Base-by-base conservation (phyloP, 2,797 vertebrate genomes). In the Melanotaenia parkinsoni region DNA sequence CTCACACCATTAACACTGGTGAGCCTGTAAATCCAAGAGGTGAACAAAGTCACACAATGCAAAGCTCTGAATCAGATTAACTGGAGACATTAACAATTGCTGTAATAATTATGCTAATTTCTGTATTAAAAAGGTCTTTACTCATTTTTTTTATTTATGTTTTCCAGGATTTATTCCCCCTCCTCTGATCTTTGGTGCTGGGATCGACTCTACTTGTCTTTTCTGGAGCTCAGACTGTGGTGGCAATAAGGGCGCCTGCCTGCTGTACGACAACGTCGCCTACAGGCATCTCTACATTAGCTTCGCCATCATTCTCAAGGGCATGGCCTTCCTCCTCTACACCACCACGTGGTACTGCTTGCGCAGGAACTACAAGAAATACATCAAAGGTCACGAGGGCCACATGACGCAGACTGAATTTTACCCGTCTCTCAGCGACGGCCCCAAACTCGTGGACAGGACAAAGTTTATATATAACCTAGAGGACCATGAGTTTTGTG, bases 381-480 rank as follows among this genome's bases (percentile, higher is more conserved):
- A 99, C 91, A 99, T 99, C 88, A 97, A 97, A 86, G 95, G 94
- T 83, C 93, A 96, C 11, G 97, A 98, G 93, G 95, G 95, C 74
- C 92, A 96, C 72, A 89, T 98, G 87, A 96, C 95, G 24, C 94
- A 95, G 61, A 96, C 96, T 54, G 97, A 99, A 89, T 97, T 98
- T 88, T 98, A 98, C 94, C 96, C 97, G 54, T 97, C 98, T 47
- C 92, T 98, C 86, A 96, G 95, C 64, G 97, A 97, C 50, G 94
- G 95, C 67, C 94, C 94, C 79, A 95, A 94, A 76, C 56, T 61
- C 22, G 89, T 93, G 5, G 96, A 96, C 90, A 96, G 97, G 95
- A 99, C 97, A 94, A 99, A 98, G 87, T 99, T 99, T 94, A 98
- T 99, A 95, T 99, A 99, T 89, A 99, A 95, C 94, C 95, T 99